Conservation (phyloP, 1,140 invertebrate genomes). For the Aphelinus certus region DNA sequence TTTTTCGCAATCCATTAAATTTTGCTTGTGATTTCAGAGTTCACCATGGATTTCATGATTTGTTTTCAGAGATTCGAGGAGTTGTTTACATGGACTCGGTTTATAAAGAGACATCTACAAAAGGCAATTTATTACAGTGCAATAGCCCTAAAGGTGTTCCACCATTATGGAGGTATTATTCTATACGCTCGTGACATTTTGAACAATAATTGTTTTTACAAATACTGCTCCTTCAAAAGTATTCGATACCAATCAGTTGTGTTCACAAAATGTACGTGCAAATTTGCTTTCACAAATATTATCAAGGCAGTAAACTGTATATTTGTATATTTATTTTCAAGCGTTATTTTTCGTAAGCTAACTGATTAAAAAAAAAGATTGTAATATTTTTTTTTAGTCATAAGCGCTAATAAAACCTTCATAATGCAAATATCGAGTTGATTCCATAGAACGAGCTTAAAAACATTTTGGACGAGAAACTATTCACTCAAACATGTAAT, state of each 20-base stretch:
- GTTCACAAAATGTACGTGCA: slow-evolving; percentile 25
- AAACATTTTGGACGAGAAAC: slow-evolving; percentile 25
- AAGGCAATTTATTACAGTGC: slow-evolving; percentile 39
- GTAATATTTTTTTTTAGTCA: slow-evolving; percentile 28
- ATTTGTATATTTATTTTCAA: slow-evolving; percentile 16
- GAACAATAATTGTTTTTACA: slow-evolving; percentile 36
- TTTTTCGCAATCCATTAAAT: slow-evolving; percentile 18
- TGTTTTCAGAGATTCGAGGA: neutral
- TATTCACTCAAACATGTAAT: slow-evolving; percentile 35
- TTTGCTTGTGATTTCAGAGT: slow-evolving; percentile 3
- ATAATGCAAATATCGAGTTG: slow-evolving; percentile 28
- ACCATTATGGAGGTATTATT: slow-evolving; percentile 39
- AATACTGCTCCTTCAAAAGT: slow-evolving; percentile 19
- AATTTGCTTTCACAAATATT: slow-evolving; percentile 22
- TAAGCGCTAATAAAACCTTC: slow-evolving; percentile 41
- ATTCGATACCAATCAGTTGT: neutral
- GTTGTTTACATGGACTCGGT: slow-evolving; percentile 36
- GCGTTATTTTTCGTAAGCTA: slow-evolving; percentile 16
- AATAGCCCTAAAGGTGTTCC: slow-evolving; percentile 32
- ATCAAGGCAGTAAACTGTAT: slow-evolving; percentile 27
- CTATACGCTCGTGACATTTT: slow-evolving; percentile 37
- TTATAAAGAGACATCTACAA: slow-evolving; percentile 38
- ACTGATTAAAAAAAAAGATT: slow-evolving; percentile 32
- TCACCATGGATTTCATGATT: too few species aligned
- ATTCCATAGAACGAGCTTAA: slow-evolving; percentile 3